These are phyloP conservation scores for Drosophila demipolita DNA, from an alignment of 2,888 invertebrate species.

Conservation along the genomic window DNA sequence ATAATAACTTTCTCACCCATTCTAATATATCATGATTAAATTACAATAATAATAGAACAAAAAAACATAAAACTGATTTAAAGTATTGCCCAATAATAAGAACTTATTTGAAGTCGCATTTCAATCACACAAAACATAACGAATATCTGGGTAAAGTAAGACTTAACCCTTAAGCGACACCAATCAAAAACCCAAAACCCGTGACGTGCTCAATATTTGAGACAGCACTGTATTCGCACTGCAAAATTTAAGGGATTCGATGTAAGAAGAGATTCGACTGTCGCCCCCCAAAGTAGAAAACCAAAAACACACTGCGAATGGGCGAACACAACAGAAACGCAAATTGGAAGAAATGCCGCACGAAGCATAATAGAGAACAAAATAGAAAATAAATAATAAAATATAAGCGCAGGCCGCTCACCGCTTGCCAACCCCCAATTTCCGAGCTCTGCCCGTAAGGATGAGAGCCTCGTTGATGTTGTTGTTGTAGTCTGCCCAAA, in stretches of 20 bases:
- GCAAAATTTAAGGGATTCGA: conserved; percentile 21
- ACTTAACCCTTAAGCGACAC: neutral
- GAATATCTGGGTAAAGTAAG: neutral
- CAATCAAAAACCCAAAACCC: neutral
- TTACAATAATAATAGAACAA: neutral
- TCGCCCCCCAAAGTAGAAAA: conserved; percentile 19
- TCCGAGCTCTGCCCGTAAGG: conserved; percentile 8
- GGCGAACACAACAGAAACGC: conserved; percentile 65
- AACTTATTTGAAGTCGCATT: neutral
- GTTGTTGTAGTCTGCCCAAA: conserved; percentile 63
- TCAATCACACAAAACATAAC: neutral
- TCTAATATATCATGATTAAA: neutral
- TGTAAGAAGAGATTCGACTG: conserved; percentile 16
- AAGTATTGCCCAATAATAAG: neutral
- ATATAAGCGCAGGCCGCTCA: conserved; percentile 55
- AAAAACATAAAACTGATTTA: neutral
- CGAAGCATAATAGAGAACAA: conserved; percentile 71
- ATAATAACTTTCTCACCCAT: neutral
- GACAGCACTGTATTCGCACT: conserved; percentile 30
- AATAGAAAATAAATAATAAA: conserved; percentile 80
- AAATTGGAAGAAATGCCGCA: conserved; percentile 38
- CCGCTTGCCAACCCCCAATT: conserved; percentile 63
- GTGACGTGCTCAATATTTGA: conserved; percentile 12
- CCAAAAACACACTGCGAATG: conserved; percentile 49
- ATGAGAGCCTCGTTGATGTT: conserved; percentile 31